Base-by-base conservation (phyloP, 2,113 vertebrate species). In the Thryonomys swinderianus region DNA sequence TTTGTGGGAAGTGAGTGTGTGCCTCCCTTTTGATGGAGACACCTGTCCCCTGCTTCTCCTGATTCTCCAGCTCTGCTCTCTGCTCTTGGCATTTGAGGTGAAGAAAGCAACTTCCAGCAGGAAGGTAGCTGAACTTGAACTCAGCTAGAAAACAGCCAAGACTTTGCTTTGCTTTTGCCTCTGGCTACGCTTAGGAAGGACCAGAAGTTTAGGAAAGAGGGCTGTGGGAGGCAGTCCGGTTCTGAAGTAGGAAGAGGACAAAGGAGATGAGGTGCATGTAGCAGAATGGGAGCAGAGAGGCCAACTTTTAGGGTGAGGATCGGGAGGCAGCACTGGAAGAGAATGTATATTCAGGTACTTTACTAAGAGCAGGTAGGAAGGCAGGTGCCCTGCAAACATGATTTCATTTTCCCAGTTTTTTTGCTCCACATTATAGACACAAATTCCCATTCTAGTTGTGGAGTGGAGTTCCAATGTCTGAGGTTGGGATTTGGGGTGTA, bases 1-100 rank as follows among this genome's bases (percentile, higher is more conserved):
- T 84, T 91, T 90, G 64, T 85, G 91, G 85, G 53, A 88, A 94
- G n/a, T 40, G 53, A 11, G 32, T 32, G 6, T 79, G 32, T 32
- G 6, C 73, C 57, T 91, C 73, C 40, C 53, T 79, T 81, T 87
- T 73, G 53, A 57, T 8, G 55, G 37, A 74, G 86, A 0, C 86
- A 51, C 66, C 59, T 85, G 78, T 88, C 87, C 93, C 40, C 73
- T 78, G 79, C 16, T 53, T 45, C 71, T 71, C 78, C 59, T 51
- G 61, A 57, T 55, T 79, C 61, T 51, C 55, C 34, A 4, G 23
- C 67, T 79, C 5, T 88, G 23, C 59, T 27, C 76, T 51, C 57
- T 69, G 34, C 45, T 21, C 34, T 25, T 48, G 69, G 66, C 48
- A 37, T 40, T 55, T 91, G 66, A 74, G 27, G 37, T 74, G 64